Evolutionary conservation across 2,113 vertebrate species (phyloP).

Genomic region (Protomyctophum bolini): DNA sequence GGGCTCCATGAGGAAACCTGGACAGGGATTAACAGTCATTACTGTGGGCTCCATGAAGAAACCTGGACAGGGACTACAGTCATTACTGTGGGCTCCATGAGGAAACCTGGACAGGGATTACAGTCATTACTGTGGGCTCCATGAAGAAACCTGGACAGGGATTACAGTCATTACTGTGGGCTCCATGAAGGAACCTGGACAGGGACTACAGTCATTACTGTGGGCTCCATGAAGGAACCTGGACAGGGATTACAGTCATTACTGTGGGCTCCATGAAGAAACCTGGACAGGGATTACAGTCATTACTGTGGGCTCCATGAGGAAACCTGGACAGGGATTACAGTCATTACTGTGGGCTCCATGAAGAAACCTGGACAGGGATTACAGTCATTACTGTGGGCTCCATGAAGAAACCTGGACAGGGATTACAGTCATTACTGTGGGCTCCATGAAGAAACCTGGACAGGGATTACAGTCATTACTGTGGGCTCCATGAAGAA

Average conservation of each 20-base stretch:
- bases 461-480: slow-evolving; percentile 65
- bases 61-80: slow-evolving; percentile 62
- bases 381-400: slow-evolving; percentile 82
- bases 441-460: no score
- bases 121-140: slow-evolving; percentile 85
- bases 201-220: slow-evolving; percentile 75
- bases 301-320: slow-evolving; percentile 88
- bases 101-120: no score
- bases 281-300: slow-evolving; percentile 37
- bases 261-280: no score
- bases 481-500: slow-evolving; percentile 89
- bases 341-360: neutral
- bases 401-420: slow-evolving; percentile 87
- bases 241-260: neutral
- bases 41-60: slow-evolving; percentile 89
- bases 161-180: neutral
- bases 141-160: slow-evolving; percentile 84
- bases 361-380: no score
- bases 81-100: no score
- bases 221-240: slow-evolving; percentile 91
- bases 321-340: slow-evolving; percentile 77
- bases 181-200: no score
- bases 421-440: neutral
- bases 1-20: no score
- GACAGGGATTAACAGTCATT: slow-evolving; percentile 65